Evolutionary conservation across 2,888 invertebrate species (phyloP), one percentile per base, ranked within the genome.

Genomic region (Drosophila kambysellisi): DNA sequence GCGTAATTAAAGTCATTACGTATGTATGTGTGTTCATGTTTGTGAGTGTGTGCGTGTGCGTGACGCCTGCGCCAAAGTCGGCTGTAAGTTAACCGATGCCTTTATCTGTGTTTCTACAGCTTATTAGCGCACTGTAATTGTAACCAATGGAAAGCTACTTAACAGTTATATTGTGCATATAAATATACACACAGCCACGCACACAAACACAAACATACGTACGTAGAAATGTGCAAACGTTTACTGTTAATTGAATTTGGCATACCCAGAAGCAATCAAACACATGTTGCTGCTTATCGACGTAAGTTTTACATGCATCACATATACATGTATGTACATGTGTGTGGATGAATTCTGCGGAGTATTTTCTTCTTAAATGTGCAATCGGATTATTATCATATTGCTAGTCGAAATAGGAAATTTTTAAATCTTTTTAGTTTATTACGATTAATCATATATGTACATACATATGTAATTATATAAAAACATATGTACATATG

Each of bases 1-100:
- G 41, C 69, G 84, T 87, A 85, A 90, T 85, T 90, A 85, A 89
- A 81, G 67, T 60, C 89, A 57, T 39, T 12, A 30, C 56, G 39
- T 30, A 32, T 57, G 57, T 32, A 54, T 53, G 56, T 35, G 33
- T 25, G 50, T 15, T 25, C n/a, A 17, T 41, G 15, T 12, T 17
- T 48, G 39, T 15, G 51, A 57, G 53, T 61, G 52, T 37, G 64
- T 39, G 51, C 59, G 62, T 32, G 53, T 76, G 63, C 66, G 66
- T 70, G 71, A 69, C 68, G 68, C 56, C 46, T 71, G 66, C 66
- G 63, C 63, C 54, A 56, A 67, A 51, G 73, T 58, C 50, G 64
- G 63, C 62, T 69, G 73, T 69, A 70, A 65, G 70, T 75, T 66
- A 73, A 68, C 74, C 73, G 39, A 70, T 58, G 57, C 70, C 65